Percentiles rank a stretch among this genome's conserved stretches.
Conservation (phyloP, 1,140 invertebrate species). For the Heliconius himera region DNA sequence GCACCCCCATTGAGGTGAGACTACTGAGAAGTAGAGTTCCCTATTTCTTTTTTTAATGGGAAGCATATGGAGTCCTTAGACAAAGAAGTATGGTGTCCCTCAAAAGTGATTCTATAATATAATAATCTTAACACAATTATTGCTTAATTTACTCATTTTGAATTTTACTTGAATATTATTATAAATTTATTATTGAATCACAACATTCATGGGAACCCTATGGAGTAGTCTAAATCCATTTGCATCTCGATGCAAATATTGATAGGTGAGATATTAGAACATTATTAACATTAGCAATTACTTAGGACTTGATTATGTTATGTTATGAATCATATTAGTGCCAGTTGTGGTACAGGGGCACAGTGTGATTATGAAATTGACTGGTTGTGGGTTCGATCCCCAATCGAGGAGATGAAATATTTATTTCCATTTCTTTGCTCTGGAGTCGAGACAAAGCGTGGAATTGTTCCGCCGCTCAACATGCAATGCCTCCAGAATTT, state of each 20-base stretch:
- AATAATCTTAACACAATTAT: neutral
- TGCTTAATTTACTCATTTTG: neutral
- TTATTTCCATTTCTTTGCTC: no score
- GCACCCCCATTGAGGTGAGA: slow-evolving; percentile 98
- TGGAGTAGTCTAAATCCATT: slow-evolving; percentile 86
- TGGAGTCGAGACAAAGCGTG: no score
- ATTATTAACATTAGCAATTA: neutral
- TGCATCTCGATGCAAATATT: slow-evolving; percentile 41
- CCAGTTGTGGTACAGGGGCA: no score
- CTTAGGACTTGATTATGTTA: neutral
- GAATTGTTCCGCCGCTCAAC: neutral
- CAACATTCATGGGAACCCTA: slow-evolving; percentile 83
- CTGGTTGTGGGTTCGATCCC: no score
- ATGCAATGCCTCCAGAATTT: no score
- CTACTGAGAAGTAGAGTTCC: slow-evolving; percentile 90
- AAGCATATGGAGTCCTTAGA: slow-evolving; percentile 85
- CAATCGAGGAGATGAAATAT: no score
- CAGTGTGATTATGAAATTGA: no score
- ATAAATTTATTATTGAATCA: slow-evolving; percentile 32
- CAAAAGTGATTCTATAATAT: slow-evolving; percentile 39
- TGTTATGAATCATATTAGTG: neutral
- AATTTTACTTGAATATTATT: neutral
- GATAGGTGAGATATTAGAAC: slow-evolving; percentile 48
- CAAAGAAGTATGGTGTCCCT: slow-evolving; percentile 84
- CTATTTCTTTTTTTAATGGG: slow-evolving; percentile 58